phyloP scores from a whole-genome alignment of 2,888 invertebrate genomes.

The Gnatocerus cornutus region DNA sequence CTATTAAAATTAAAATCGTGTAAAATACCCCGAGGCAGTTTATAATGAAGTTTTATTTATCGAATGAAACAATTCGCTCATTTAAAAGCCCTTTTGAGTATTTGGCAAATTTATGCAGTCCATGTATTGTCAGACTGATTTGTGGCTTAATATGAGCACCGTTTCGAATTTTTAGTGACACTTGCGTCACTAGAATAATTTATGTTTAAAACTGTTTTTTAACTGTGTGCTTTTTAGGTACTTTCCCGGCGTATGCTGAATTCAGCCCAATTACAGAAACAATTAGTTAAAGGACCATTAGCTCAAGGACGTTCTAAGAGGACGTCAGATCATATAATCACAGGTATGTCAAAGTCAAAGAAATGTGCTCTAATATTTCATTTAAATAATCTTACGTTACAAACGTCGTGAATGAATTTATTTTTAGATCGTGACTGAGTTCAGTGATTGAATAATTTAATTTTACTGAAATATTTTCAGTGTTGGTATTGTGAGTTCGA shows the following conservation, averaged over 20 bases:
- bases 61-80: background rate
- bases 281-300: constrained; percentile 46
- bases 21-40: background rate
- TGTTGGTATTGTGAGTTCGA: too few relatives aligned
- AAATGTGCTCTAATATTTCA: too few relatives aligned
- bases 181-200: background rate
- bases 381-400: too few relatives aligned
- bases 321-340: constrained; percentile 59
- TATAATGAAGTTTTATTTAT: background rate
- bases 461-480: too few relatives aligned
- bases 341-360: constrained; percentile 53
- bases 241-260: constrained; percentile 33
- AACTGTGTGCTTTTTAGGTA: constrained; percentile 18
- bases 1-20: background rate
- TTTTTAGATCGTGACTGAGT: too few relatives aligned
- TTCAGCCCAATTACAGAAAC: constrained; percentile 36
- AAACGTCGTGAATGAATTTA: too few relatives aligned
- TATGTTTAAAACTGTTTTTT: constrained; percentile 2
- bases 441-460: too few relatives aligned
- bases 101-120: background rate
- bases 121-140: background rate
- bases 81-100: background rate
- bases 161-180: background rate
- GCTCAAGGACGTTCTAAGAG: constrained; percentile 54
- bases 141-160: background rate